Base-by-base conservation (phyloP, 1,140 invertebrate species). In the Mya arenaria region DNA sequence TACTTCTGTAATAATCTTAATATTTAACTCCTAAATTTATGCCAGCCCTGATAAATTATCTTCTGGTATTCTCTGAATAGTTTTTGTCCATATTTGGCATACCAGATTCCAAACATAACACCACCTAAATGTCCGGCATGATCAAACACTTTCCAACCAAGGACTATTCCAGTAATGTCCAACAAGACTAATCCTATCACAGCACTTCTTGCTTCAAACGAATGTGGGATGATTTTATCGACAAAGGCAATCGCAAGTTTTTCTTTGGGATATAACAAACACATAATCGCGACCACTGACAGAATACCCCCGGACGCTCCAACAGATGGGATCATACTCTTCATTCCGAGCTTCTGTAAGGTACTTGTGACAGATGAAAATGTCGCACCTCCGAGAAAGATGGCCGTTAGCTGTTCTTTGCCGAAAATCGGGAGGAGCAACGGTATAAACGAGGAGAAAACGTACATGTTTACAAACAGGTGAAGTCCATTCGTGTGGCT, bases 91-190 rank as follows among this genome's bases (percentile, higher is more conserved):
- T 60, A 80, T 36, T 34, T 69, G 8, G 19, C 10, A 44, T 80
- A 80, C 30, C 52, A 98, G 96, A 99, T 95, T 94, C 98, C 98
- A 94, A 96, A 98, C 48, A 97, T 88, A 52, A 96, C 96, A 66
- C 98, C 98, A 63, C 97, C 97, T 85, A 99, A 95, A 96, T 99
- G 98, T 41, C 97, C 98, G 17, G 98, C 98, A 94, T 99, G 98
- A 91, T 99, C 98, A 90, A 99, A 97, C 80, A 97, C 95, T 92
- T 95, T 96, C 97, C 97, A 99, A 19, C 96, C 95, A 30, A 98
- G 89, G 4, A 98, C 41, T 48, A 98, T 94, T 23, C 98, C 98
- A 36, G 95, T 93, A 65, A 95, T 91, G 92, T 99, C 98, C 37
- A 99, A 89, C 2, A 95, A 93, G 90, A 99, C 95, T 52, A 99